phyloP scores from a whole-genome alignment of 2,113 vertebrate species.

The Syngnathus typhle region DNA sequence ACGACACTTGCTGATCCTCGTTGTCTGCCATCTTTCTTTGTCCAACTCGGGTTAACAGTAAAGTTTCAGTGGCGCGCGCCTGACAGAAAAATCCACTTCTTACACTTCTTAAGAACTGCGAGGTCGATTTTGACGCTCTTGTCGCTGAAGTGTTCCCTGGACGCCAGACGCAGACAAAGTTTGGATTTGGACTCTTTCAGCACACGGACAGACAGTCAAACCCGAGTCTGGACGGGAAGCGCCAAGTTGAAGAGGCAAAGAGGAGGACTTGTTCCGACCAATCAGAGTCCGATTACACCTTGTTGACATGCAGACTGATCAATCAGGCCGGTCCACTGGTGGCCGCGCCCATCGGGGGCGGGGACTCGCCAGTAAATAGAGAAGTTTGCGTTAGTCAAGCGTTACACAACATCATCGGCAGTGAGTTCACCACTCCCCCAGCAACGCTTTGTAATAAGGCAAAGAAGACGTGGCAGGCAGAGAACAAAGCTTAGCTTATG shows the following conservation, averaged over 20 bases:
- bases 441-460: not conserved
- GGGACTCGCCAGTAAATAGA: not conserved
- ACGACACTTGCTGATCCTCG: constrained; percentile 55
- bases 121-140: constrained; percentile 11
- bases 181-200: not conserved
- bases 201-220: not conserved
- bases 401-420: constrained; percentile 1
- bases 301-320: not conserved
- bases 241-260: constrained; percentile 1
- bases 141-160: constrained; percentile 12
- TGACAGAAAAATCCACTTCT: not conserved
- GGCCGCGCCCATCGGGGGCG: not conserved
- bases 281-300: not conserved
- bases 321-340: not conserved
- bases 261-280: not conserved
- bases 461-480: not conserved
- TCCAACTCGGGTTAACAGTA: constrained; percentile 21
- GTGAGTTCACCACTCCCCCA: not conserved
- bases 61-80: constrained; percentile 19
- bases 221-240: not conserved
- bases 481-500: not conserved
- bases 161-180: constrained; percentile 4
- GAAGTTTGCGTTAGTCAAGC: not conserved
- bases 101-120: not conserved
- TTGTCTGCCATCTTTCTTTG: constrained; percentile 67